Evolutionary conservation across 2,888 invertebrate genomes (phyloP), one percentile per base, ranked within the genome.

Genomic region (Zaprionus obscuricornis): DNA sequence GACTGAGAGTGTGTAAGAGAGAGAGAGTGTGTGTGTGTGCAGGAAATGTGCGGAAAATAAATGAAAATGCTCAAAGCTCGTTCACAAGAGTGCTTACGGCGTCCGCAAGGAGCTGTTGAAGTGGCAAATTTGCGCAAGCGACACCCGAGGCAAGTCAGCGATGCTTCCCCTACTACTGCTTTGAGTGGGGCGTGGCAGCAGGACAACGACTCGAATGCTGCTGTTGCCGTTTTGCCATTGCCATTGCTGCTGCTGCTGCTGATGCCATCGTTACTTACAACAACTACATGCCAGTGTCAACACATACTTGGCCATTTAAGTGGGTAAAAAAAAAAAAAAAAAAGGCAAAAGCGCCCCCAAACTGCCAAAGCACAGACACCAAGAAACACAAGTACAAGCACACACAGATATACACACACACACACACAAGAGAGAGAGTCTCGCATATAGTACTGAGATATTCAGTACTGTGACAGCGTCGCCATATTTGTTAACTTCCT

Each of bases 61-160:
- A 89, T 89, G 89, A 87, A 89, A 89, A 87, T 87, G 83, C 87
- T 88, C 87, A 87, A 77, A 88, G 88, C 88, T 88, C 89, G 86
- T 88, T 89, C 88, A 87, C 86, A 88, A 84, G 78, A 85, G 88
- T 83, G 88, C 88, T 88, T 87, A 89, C 88, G 89, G 88, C 88
- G 75, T 88, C 87, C 88, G 79, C 88, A 88, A 88, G 88, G 87
- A 88, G 88, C 88, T 88, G 88, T 88, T 89, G 88, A 88, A 88
- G 88, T 88, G 89, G 88, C 89, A 89, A 88, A 88, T 88, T 88
- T 89, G 88, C 88, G 85, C 87, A 88, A 88, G 87, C 87, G 85
- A 79, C 88, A 83, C 78, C 75, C 73, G 76, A 69, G 73, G 66
- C 70, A 65, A 52, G 55, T 46, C 62, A 56, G 33, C 51, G 24